Base-by-base conservation (phyloP, 1,140 invertebrate genomes). In the Pentalonia nigronervosa region DNA sequence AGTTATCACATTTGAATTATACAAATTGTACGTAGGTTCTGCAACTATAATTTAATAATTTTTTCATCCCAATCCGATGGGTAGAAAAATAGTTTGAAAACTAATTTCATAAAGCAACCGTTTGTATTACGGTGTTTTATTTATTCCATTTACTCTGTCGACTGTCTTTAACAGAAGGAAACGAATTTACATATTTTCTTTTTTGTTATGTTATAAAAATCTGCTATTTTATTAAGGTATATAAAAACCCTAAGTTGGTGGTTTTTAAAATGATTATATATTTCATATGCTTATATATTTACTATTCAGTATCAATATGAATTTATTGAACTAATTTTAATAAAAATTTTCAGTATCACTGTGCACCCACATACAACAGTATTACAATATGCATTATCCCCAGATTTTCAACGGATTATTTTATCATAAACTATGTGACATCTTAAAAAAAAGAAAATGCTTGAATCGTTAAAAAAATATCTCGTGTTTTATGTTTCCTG, bases 31-130 rank as follows among this genome's bases (percentile, higher is more conserved):
- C 23, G 21, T 53, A 53, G 21, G 50, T 41, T 30, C 4, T 6
- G 9, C 36, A 86, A 41, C 45, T 87, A 87, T 89, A 53, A 89
- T 50, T 89, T 89, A 89, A 89, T 89, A 34, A 53, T 89, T 89
- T 34, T 89, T 89, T 53, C 34, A 23, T 34, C 20, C 9, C 50
- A 8, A 53, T 53, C 30, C 34, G 21, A 25, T n/a, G 17, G 50
- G 48, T 21, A 53, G 25, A n/a, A 56, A 41, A 25, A 86, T 45
- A 89, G 88, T 89, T 89, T 53, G 47, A 21, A 41, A 89, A 89
- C 34, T 89, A 36, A 41, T 89, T 89, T 53, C 11, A 56, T 89
- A 36, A 56, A 25, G 50, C 2, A 41, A 89, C 23, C 48, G 8
- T 89, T 89, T 89, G 34, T 89, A 36, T 89, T 8, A 53, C 53